Evolutionary conservation across 2,888 invertebrate genomes (phyloP).

Genomic region (Lydus trimaculatus): DNA sequence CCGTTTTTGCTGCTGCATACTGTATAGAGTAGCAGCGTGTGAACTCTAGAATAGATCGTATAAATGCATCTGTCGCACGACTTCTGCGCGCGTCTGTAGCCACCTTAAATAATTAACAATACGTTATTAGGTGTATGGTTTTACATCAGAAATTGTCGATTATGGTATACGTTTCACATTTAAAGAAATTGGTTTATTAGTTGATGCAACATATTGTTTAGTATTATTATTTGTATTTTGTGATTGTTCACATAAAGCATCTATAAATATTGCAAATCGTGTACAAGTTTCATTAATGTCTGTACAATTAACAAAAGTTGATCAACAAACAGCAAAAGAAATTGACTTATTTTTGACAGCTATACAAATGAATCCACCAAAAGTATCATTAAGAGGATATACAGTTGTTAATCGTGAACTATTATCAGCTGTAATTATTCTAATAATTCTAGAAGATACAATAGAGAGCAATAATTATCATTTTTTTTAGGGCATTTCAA

Average conservation of each 20-base stretch:
- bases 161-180: conserved; percentile 71
- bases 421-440: conserved; percentile 66
- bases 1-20: too few species aligned
- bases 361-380: conserved; percentile 75
- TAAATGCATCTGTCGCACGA: too few species aligned
- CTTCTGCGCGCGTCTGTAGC: too few species aligned
- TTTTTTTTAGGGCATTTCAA: conserved; percentile 67
- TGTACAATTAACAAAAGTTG: conserved; percentile 66
- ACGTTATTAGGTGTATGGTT: conserved; percentile 66
- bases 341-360: conserved; percentile 74
- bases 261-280: conserved; percentile 69
- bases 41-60: too few species aligned
- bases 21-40: too few species aligned
- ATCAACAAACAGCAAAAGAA: conserved; percentile 69
- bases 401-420: conserved; percentile 71
- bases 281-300: conserved; percentile 69
- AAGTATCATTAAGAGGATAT: conserved; percentile 72
- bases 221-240: conserved; percentile 70
- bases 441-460: too few species aligned
- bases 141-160: conserved; percentile 72
- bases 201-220: conserved; percentile 69
- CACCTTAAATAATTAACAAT: too few species aligned
- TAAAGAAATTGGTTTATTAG: conserved; percentile 72
- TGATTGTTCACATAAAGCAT: conserved; percentile 72
- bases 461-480: too few species aligned